A percentile compares a stretch with the other conserved stretches of the same genome.
Conservation (phyloP, 2,888 invertebrate species). For the Trachelus tabidus region DNA sequence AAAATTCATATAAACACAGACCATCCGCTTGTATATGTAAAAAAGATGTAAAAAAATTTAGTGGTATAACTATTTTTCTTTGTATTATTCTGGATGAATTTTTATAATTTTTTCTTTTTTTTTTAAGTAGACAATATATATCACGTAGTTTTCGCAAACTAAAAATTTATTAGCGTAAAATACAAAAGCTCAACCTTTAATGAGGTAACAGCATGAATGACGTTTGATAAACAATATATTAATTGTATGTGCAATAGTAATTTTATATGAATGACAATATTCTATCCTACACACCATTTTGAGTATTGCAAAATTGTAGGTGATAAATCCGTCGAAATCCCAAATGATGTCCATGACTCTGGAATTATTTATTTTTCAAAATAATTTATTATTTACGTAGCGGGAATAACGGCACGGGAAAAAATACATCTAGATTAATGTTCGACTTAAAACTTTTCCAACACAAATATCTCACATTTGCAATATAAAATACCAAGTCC, state of each 20-base stretch:
- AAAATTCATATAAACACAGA: no score
- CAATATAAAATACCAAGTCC: neutral
- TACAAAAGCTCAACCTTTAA: no score
- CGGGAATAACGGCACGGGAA: neutral
- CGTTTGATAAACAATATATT: no score
- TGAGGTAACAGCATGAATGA: no score
- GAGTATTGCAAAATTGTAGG: neutral
- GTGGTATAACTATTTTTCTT: no score
- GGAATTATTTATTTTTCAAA: neutral
- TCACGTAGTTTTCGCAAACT: no score
- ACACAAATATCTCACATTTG: neutral
- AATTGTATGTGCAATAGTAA: neutral
- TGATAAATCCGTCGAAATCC: neutral
- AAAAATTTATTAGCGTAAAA: no score
- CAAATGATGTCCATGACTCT: neutral
- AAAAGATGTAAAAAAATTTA: no score
- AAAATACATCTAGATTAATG: neutral
- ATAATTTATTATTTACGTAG: neutral
- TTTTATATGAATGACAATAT: neutral
- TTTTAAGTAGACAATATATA: no score
- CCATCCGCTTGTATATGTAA: no score
- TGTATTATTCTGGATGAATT: no score
- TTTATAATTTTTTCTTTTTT: no score
- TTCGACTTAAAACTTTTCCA: neutral
- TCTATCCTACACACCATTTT: neutral